These are phyloP conservation scores for Rhyacichthys aspro DNA, from an alignment of 2,797 vertebrate species.

Conservation along the genomic window DNA sequence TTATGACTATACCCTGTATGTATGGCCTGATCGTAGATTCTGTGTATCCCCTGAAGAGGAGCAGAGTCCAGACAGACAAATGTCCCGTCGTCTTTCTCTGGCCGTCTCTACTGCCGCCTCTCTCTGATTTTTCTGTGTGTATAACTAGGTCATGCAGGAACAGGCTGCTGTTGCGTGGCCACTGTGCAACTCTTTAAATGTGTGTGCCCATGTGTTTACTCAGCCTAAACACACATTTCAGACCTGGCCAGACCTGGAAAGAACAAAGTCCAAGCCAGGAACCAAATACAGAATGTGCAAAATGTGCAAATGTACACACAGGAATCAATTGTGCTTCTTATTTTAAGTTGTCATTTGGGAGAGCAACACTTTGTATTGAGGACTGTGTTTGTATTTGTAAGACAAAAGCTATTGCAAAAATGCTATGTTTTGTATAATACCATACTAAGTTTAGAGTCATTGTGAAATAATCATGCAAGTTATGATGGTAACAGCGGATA, in stretches of 20 bases:
- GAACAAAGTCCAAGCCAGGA: conserved; percentile 66
- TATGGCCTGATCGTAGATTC: background rate
- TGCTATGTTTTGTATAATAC: no score
- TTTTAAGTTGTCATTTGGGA: conserved; percentile 7
- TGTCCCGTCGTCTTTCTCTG: conserved; percentile 11
- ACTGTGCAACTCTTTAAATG: conserved; percentile 45
- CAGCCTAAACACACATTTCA: conserved; percentile 64
- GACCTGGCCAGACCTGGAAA: conserved; percentile 44
- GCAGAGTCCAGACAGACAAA: conserved; percentile 27
- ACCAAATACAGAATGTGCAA: conserved; percentile 38
- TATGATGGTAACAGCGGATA: background rate
- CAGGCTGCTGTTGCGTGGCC: conserved; percentile 45
- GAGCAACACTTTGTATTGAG: background rate
- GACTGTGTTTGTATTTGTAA: background rate
- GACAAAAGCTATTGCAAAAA: background rate
- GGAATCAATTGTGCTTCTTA: conserved; percentile 10
- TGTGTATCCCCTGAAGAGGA: conserved; percentile 20
- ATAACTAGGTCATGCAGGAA: conserved; percentile 71
- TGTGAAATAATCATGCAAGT: background rate
- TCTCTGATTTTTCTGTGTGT: conserved; percentile 38
- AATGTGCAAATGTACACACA: conserved; percentile 20
- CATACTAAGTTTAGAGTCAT: no score
- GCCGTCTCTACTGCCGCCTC: conserved; percentile 23
- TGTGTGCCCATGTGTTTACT: conserved; percentile 58
- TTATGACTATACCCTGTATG: background rate